A percentile compares a stretch with the other conserved stretches of the same genome.
Conservation (phyloP, 2,888 invertebrate species). For the Pediacus dermestoides region DNA sequence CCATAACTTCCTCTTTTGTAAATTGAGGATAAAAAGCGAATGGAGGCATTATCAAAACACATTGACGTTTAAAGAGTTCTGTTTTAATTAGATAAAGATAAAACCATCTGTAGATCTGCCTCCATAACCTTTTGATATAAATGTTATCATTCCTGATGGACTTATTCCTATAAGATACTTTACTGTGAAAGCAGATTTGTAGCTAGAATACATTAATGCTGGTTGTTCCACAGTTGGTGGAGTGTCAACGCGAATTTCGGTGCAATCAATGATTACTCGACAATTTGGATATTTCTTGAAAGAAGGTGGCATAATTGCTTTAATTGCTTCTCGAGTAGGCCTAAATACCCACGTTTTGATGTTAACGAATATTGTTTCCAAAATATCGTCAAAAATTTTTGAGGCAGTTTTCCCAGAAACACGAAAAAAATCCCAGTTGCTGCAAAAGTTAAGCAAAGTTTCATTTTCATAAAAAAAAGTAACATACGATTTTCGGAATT, state of each 20-base stretch:
- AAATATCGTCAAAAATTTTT: background rate
- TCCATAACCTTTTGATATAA: constrained; percentile 9
- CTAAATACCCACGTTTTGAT: constrained; percentile 9
- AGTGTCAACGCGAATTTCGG: constrained; percentile 7
- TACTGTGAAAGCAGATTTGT: constrained; percentile 10
- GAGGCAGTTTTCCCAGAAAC: no score
- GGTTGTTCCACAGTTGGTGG: constrained; percentile 5
- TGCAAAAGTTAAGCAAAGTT: no score
- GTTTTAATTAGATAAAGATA: constrained; percentile 5
- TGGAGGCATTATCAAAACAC: constrained; percentile 21
- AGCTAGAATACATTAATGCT: constrained; percentile 9
- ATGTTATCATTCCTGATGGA: constrained; percentile 3
- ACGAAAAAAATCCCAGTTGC: no score
- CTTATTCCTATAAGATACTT: constrained; percentile 9
- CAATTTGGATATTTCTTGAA: constrained; percentile 9
- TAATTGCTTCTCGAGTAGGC: constrained; percentile 4
- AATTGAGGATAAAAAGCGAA: constrained; percentile 23
- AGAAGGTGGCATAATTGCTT: constrained; percentile 6
- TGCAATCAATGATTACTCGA: constrained; percentile 11
- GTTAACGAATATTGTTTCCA: background rate
- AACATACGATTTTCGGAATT: no score
- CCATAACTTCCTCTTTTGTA: constrained; percentile 19
- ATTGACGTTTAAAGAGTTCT: constrained; percentile 19
- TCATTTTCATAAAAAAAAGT: no score
- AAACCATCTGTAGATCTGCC: constrained; percentile 3